Evolutionary conservation across 1,140 invertebrate species (phyloP), one percentile per base, ranked within the genome.

Genomic region (Euura lappo): DNA sequence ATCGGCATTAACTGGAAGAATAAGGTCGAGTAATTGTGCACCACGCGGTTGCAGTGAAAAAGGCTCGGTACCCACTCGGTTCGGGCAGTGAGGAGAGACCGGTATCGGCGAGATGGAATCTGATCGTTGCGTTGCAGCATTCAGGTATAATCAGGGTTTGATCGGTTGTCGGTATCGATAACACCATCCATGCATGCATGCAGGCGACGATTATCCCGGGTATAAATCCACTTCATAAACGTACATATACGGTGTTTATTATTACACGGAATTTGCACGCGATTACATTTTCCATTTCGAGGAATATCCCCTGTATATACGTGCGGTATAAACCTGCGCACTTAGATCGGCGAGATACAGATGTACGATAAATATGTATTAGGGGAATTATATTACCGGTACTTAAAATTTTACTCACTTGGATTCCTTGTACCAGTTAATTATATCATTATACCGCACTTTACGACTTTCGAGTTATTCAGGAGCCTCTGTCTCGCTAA

Each of bases 151-250:
- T 73, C 68, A n/a, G 45, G 0, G 65, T 51, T 65, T 70, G 69
- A 73, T 73, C 68, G 60, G 44, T 44, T n/a, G 65, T 65, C 72
- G 51, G 68, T 73, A 73, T 73, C 72, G 72, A 73, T 73, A 70
- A 73, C 72, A 73, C 72, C 72, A 73, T 73, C 60, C 68, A 60
- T 47, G 51, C 43, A 69, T 28, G 28, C 28, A 72, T 73, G 47
- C 11, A 67, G 47, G 44, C 28, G 28, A 8, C 44, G 66, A 60
- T 68, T 68, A 68, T 68, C 66, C 44, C 44, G 65, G 68, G n/a
- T 28, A 44, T 44, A 66, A 69, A 65, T 68, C 45, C 13, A 28
- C 51, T 60, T 8, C 4, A 6, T 60, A 60, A n/a, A 11, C 51
- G 8, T 60, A 60, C 51, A 8, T 60, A 60, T n/a, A 11, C 51